Evolutionary conservation across 2,113 vertebrate species (phyloP), one percentile per base, ranked within the genome.

Genomic region (Hoplias malabaricus): DNA sequence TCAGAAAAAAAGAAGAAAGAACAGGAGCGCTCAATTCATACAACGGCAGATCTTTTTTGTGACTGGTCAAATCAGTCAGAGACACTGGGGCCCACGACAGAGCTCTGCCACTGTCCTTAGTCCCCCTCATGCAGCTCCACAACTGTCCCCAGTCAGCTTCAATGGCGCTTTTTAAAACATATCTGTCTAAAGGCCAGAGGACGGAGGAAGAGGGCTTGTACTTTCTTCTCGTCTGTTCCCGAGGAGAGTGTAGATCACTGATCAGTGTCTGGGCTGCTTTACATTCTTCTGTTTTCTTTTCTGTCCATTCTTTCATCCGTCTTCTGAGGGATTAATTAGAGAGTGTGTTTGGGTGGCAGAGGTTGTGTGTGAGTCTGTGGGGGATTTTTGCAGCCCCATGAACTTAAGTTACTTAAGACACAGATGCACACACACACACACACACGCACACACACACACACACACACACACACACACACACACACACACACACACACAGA

Each of bases 241-340:
- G 63, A 57, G 42, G 65, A 40, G 69, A 74, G 46, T 43, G 5
- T 21, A 63, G 68, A 63, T 25, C 77, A 23, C 80, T 81, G 42
- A 40, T 43, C 42, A 59, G 38, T 68, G 25, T 14, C 43, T 34
- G 43, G 2, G 9, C 29, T 73, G 0, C 11, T 59, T 27, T 1
- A 19, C 31, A 2, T 34, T 34, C 7, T 66, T 38, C n/a, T 76
- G 72, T 48, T 80, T 69, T 67, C 68, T 34, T 65, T 80, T 40
- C 40, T 65, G 72, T 48, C 75, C 3, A 50, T 81, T 81, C 78
- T 82, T 79, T 78, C 29, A 63, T 83, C 77, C 69, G 69, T 73
- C 78, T 82, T 82, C 80, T 69, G 75, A 83, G 82, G 71, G 78
- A 78, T 82, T 87, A 83, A 84, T 84, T 84, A 83, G 62, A 74